Evolutionary conservation across 2,888 invertebrate species (phyloP), one percentile per base, ranked within the genome.

Genomic region (Dichetophora obliterata): DNA sequence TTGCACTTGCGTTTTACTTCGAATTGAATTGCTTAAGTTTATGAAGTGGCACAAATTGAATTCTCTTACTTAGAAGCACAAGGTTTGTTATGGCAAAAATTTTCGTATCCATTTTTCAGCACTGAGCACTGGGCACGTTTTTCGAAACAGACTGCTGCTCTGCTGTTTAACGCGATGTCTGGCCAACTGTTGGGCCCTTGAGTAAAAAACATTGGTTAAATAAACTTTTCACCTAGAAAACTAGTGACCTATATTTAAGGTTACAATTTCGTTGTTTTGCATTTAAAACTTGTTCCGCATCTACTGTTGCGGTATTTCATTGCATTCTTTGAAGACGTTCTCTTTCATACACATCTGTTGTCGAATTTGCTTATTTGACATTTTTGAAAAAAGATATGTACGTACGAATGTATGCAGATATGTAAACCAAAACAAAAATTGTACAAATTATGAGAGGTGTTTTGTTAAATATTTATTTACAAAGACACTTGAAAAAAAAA

Each of bases 1-100:
- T n/a, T n/a, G n/a, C n/a, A n/a, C n/a, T n/a, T n/a, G n/a, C n/a
- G n/a, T n/a, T n/a, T n/a, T n/a, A 37, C 9, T 37, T 37, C n/a
- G 31, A 5, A 3, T 65, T 43, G 43, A 37, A 65, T 66, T 66
- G 2, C 5, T 66, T 22, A 43, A 3, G 43, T 65, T 43, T 43
- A 1, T 19, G 2, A 37, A 22, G 3, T 61, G 24, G 11, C 16
- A 11, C 27, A 34, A 65, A 65, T 65, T 43, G 22, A 5, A n/a
- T 66, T 66, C 9, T 54, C 72, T 59, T 72, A 72, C 72, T 14
- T 43, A 61, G 37, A 48, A 59, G 59, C 34, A 72, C 5, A 19
- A 48, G 9, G 27, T 24, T 24, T 16, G 59, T 31, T 22, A 72
- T 37, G 22, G 43, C 59, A 11, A 72, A 19, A 48, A 24, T 0